Percentiles rank a stretch among this genome's conserved stretches.
Evolutionary conservation across 2,888 invertebrate species (phyloP).

Genomic region (Drosophila nigritarsus): DNA sequence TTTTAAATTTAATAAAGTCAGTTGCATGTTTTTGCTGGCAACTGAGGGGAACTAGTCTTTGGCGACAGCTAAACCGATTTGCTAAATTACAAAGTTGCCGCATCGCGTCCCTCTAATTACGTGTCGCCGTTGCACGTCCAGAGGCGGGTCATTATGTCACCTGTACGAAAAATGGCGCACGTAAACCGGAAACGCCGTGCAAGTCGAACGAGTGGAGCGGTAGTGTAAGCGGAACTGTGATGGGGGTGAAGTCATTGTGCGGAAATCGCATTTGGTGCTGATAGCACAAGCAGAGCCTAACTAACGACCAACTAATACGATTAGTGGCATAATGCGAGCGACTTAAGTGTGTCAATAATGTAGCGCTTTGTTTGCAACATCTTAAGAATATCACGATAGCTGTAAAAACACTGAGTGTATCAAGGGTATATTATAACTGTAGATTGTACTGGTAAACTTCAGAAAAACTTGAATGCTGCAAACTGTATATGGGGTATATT

Average conservation of each 20-base stretch:
- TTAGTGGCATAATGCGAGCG: constrained; percentile 75
- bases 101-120: constrained; percentile 62
- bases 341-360: constrained; percentile 53
- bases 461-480: neutral
- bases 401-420: neutral
- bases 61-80: constrained; percentile 72
- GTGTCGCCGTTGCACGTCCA: constrained; percentile 52
- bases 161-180: constrained; percentile 76
- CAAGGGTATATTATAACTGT: neutral
- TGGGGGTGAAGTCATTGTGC: constrained; percentile 54
- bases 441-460: neutral
- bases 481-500: neutral
- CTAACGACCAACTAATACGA: constrained; percentile 80
- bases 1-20: constrained; percentile 64
- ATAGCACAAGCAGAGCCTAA: constrained; percentile 62
- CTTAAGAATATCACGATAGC: constrained; percentile 1
- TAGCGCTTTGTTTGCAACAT: constrained; percentile 36
- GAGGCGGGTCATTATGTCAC: constrained; percentile 76
- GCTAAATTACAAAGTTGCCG: constrained; percentile 67
- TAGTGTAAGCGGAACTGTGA: neutral
- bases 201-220: neutral
- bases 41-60: constrained; percentile 9
- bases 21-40: neutral
- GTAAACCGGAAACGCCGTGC: constrained; percentile 72
- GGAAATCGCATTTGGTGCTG: constrained; percentile 76